These are phyloP conservation scores for Drosophila paucipuncta DNA, from an alignment of 2,888 invertebrate genomes.

Conservation along the genomic window DNA sequence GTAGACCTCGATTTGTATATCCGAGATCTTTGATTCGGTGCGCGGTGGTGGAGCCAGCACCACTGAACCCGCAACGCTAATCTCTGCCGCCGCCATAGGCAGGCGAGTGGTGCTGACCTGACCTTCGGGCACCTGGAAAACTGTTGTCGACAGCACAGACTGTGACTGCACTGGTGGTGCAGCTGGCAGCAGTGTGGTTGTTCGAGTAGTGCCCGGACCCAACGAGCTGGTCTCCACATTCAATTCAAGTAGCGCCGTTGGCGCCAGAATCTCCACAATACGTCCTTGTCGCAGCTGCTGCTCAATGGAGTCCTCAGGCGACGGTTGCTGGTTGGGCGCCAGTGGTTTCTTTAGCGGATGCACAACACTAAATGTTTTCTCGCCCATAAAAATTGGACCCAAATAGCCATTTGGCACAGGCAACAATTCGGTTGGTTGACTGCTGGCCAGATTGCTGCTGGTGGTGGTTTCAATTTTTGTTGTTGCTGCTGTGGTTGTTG, in stretches of 20 bases:
- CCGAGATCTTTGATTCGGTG: conserved; percentile 83
- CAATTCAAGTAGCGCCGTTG: conserved; percentile 66
- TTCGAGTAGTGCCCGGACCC: conserved; percentile 26
- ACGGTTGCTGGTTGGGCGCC: conserved; percentile 29
- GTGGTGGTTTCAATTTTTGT: conserved; percentile 2
- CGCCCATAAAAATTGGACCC: conserved; percentile 84
- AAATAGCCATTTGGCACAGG: conserved; percentile 81
- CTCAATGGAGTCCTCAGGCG: conserved; percentile 62
- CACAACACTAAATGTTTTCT: conserved; percentile 78
- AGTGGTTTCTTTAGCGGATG: conserved; percentile 64
- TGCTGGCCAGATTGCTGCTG: conserved; percentile 15
- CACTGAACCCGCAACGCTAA: conserved; percentile 21
- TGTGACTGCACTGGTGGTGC: conserved; percentile 21
- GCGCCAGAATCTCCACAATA: conserved; percentile 82
- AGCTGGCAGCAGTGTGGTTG: conserved; percentile 8
- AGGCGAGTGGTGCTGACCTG: conserved; percentile 66
- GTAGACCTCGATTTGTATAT: conserved; percentile 84
- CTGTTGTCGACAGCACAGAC: conserved; percentile 75
- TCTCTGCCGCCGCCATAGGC: conserved; percentile 44
- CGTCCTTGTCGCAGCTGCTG: conserved; percentile 73
- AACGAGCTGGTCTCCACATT: conserved; percentile 21
- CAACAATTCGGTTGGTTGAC: conserved; percentile 27
- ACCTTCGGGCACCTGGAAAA: conserved; percentile 75
- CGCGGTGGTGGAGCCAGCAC: conserved; percentile 51
- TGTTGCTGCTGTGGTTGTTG: conserved; percentile 3